Conservation (phyloP, 2,888 invertebrate species). For the Villa cingulata region DNA sequence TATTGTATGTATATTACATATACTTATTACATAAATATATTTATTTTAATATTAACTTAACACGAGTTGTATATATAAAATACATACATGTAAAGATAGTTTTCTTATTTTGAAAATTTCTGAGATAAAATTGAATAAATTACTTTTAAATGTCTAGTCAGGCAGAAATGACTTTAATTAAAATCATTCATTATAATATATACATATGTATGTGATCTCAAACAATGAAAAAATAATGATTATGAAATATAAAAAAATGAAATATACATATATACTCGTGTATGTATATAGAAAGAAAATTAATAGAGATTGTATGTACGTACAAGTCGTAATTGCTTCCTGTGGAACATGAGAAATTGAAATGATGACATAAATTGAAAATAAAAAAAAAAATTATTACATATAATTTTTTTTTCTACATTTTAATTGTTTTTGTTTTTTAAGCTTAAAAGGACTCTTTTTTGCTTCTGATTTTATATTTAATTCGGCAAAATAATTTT, state of each 20-base stretch:
- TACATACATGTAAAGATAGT: no score
- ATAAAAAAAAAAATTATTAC: neutral
- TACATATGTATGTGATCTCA: neutral
- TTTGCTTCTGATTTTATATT: neutral
- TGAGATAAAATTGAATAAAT: neutral
- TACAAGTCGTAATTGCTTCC: neutral
- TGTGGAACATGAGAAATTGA: neutral
- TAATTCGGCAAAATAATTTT: conserved; percentile 10
- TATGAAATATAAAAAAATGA: neutral
- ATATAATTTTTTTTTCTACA: no score
- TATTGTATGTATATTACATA: no score
- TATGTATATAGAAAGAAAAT: neutral
- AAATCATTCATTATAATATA: neutral
- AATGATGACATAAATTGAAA: neutral
- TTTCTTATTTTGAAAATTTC: no score
- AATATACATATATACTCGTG: no score
- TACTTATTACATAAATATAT: no score
- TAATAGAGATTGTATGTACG: neutral
- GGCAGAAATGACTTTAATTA: neutral
- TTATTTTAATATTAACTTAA: no score
- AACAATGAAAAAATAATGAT: neutral
- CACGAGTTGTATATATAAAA: no score
- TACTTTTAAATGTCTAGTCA: neutral
- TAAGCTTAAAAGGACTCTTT: no score
- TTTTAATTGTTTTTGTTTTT: no score